Evolutionary conservation across 2,113 vertebrate species (phyloP).

Genomic region (Ameiurus melas): DNA sequence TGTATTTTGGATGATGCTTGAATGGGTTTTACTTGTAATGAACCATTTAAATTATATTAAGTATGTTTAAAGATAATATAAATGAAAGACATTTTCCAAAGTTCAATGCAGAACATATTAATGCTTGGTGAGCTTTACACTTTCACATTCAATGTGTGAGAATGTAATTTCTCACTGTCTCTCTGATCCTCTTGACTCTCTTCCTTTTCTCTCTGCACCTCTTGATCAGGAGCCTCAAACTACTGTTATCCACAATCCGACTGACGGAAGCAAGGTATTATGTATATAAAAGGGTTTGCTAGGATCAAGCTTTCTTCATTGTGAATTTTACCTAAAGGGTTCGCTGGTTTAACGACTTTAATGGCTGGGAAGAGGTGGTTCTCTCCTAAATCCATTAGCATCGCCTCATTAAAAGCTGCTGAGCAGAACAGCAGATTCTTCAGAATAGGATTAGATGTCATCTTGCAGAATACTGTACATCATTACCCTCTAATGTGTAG

Average conservation of each 20-base stretch:
- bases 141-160: not conserved
- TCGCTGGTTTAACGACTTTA: not conserved
- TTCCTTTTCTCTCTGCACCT: constrained; percentile 53
- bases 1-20: not conserved
- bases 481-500: not conserved
- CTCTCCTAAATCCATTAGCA: not conserved
- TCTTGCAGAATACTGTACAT: not conserved
- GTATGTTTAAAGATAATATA: not conserved
- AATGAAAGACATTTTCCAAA: not conserved
- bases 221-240: constrained; percentile 96
- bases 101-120: not conserved
- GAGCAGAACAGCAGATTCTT: not conserved
- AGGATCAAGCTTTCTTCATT: not conserved
- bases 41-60: not conserved
- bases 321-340: not conserved
- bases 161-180: constrained; percentile 16
- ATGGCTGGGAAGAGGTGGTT: not conserved
- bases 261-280: constrained; percentile 99
- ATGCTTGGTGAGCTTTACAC: constrained; percentile 49
- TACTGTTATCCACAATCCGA: constrained; percentile 98
- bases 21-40: not conserved
- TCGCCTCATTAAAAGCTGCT: not conserved
- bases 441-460: not conserved
- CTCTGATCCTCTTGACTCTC: constrained; percentile 28
- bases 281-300: constrained; percentile 57